Percentiles rank a stretch among this genome's conserved stretches.
Evolutionary conservation across 2,113 vertebrate species (phyloP).

Genomic region (Polyodon spathula): DNA sequence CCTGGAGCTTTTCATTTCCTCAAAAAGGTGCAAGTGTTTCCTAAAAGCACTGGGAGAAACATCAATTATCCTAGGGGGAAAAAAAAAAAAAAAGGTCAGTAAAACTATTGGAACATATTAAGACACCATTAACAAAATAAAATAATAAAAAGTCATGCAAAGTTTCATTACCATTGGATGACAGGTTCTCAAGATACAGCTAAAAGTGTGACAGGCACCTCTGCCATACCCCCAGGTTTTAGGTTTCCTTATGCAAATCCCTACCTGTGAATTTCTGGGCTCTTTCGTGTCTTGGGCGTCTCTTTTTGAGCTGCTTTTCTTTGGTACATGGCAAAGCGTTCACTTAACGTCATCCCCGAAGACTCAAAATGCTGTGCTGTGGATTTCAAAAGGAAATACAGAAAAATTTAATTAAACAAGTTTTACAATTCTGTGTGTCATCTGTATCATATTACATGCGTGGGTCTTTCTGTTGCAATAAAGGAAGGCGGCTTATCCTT

Average conservation of each 20-base stretch:
- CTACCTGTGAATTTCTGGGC: conserved; percentile 98
- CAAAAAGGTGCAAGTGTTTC: conserved; percentile 92
- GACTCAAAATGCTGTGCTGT: conserved; percentile 92
- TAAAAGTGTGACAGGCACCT: too few relatives aligned
- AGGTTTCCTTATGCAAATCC: conserved; percentile 20
- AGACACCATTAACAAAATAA: too few relatives aligned
- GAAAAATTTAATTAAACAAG: neutral
- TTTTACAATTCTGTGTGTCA: neutral
- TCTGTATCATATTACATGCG: too few relatives aligned
- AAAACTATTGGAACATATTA: too few relatives aligned
- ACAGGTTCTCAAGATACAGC: too few relatives aligned
- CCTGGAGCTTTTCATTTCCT: conserved; percentile 85
- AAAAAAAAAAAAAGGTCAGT: conserved; percentile 16
- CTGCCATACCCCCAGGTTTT: neutral
- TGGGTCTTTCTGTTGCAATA: too few relatives aligned
- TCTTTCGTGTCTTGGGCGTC: conserved; percentile 85
- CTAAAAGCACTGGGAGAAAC: conserved; percentile 98
- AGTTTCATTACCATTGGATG: too few relatives aligned
- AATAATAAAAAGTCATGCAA: too few relatives aligned
- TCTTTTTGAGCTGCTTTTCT: conserved; percentile 89
- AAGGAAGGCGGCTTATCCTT: too few relatives aligned
- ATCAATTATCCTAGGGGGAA: conserved; percentile 83
- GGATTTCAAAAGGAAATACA: conserved; percentile 5
- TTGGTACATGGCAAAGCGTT: conserved; percentile 93
- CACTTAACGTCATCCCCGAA: conserved; percentile 82